Evolutionary conservation across 2,888 invertebrate genomes (phyloP).

Genomic region (Rosalia funebris): DNA sequence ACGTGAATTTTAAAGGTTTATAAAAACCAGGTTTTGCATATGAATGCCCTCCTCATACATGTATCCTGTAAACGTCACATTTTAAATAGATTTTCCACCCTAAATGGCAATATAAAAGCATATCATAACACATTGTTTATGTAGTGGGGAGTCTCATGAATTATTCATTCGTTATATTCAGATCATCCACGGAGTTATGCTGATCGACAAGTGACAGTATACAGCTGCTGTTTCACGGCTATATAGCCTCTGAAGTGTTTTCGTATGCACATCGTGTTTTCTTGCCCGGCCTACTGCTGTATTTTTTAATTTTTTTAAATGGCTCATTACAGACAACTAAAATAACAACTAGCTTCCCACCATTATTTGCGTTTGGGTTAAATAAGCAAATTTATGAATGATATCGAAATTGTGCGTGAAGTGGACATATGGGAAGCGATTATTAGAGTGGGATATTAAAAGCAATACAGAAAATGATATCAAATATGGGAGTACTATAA

Average conservation of each 20-base stretch:
- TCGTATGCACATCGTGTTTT: slow-evolving; percentile 42
- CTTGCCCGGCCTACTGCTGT: slow-evolving; percentile 37
- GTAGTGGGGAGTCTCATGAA: slow-evolving; percentile 58
- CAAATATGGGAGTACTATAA: too few species aligned
- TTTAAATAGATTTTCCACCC: slow-evolving; percentile 64
- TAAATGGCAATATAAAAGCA: slow-evolving; percentile 62
- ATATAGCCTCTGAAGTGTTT: slow-evolving; percentile 60
- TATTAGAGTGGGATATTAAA: not conserved
- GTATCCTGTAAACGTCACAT: slow-evolving; percentile 63
- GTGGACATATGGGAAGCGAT: slow-evolving; percentile 1
- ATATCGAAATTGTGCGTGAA: slow-evolving; percentile 8
- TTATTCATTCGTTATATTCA: slow-evolving; percentile 61
- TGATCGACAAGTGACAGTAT: slow-evolving; percentile 65
- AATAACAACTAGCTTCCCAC: slow-evolving; percentile 25
- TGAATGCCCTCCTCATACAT: slow-evolving; percentile 58
- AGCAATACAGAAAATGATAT: too few species aligned
- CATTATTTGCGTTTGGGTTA: slow-evolving; percentile 11
- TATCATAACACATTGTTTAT: slow-evolving; percentile 61
- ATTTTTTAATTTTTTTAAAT: slow-evolving; percentile 42
- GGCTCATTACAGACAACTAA: slow-evolving; percentile 21
- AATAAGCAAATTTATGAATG: slow-evolving; percentile 13
- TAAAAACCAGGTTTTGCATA: slow-evolving; percentile 60
- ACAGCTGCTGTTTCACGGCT: slow-evolving; percentile 64
- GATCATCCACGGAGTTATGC: slow-evolving; percentile 54
- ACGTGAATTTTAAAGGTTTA: slow-evolving; percentile 38